Evolutionary conservation across 1,140 invertebrate genomes (phyloP), one percentile per base, ranked within the genome.

Genomic region (Scaptodrosophila lebanonensis): DNA sequence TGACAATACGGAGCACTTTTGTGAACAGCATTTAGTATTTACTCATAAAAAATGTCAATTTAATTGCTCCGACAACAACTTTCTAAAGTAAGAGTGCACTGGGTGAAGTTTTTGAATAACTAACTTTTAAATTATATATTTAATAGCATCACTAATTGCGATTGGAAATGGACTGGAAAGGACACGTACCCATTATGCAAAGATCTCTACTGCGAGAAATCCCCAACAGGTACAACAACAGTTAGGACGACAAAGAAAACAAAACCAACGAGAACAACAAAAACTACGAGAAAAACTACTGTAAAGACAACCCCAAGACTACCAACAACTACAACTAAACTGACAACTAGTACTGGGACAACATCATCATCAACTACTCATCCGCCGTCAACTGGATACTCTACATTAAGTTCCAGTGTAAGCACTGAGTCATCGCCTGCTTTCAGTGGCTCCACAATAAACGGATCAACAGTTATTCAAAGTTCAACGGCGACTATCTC

Each of bases 141-240:
- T 7, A 16, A 4, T 11, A 56, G 51, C 2, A 1, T 4, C 2
- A 12, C 5, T 0, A 7, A 44, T 0, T 65, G 59, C 30, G 1
- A 1, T 0, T 0, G 4, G 2, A 7, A 33, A 6, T 0, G 45
- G 0, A 2, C 2, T 2, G 42, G 15, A 5, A 44, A 18, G 7
- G 0, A 29, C 12, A 25, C 8, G 0, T 63, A 39, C 22, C 64
- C 52, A 1, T 0, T 4, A 2, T 66, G 64, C 43, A 7, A 40
- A 2, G 52, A 63, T 20, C 25, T 66, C 16, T 57, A 15, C 16
- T 66, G 59, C 3, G 2, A 47, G 8, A 8, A 15, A 16, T 38
- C 35, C 15, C 9, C 13, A 8, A 9, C 6, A 1, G 36, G 13
- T 35, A 18, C 11, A 39, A 6, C 22, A 17, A 29, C 35, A 15